Evolutionary conservation across 2,113 vertebrate species (phyloP).

Genomic region (Anolis sagrei): DNA sequence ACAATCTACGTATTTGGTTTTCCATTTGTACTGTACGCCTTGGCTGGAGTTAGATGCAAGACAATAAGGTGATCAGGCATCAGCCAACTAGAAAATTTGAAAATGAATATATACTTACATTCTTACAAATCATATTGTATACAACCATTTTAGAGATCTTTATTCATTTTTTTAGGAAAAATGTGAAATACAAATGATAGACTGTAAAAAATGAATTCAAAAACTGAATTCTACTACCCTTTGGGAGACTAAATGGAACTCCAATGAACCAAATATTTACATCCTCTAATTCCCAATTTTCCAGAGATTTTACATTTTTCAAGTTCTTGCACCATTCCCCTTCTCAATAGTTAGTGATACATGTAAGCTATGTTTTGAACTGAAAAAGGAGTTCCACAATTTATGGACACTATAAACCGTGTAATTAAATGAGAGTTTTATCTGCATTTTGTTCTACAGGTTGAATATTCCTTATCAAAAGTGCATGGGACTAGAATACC

Average conservation of each 20-base stretch:
- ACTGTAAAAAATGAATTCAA: background rate
- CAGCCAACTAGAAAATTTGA: background rate
- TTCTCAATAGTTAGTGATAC: slow-evolving; percentile 11
- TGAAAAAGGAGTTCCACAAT: slow-evolving; percentile 41
- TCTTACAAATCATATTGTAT: background rate
- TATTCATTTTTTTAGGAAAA: background rate
- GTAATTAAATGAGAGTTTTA: background rate
- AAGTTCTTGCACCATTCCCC: slow-evolving; percentile 30
- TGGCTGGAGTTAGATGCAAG: too few species aligned
- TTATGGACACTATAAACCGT: slow-evolving; percentile 28
- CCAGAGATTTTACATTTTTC: slow-evolving; percentile 43
- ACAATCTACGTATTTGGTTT: background rate
- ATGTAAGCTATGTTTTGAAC: slow-evolving; percentile 22
- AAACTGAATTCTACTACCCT: background rate
- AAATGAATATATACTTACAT: background rate
- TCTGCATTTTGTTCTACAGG: background rate
- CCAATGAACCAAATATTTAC: slow-evolving; percentile 25
- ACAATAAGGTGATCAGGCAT: too few species aligned
- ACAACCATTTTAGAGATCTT: background rate
- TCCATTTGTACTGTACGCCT: background rate
- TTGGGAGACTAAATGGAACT: background rate
- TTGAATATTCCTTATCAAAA: too few species aligned
- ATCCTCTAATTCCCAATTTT: slow-evolving; percentile 46
- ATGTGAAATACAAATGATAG: background rate
- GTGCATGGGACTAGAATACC: too few species aligned